phyloP scores from a whole-genome alignment of 2,797 vertebrate species.

The Scolopax rusticola region DNA sequence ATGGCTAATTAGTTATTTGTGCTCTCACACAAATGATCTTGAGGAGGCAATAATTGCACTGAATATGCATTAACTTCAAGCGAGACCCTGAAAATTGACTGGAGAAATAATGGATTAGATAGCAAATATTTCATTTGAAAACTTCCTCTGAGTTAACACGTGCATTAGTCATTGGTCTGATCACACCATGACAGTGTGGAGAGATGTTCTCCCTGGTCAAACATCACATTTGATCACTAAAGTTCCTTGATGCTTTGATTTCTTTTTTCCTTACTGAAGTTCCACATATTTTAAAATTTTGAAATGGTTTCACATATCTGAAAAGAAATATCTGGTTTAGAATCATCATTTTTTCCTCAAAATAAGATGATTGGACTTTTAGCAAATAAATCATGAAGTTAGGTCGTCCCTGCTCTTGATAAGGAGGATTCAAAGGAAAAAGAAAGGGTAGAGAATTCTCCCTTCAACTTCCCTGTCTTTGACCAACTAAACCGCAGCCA shows the following conservation, averaged over 20 bases:
- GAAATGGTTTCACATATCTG: rapidly evolving
- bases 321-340: background rate
- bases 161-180: background rate
- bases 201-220: background rate
- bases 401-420: too few species aligned
- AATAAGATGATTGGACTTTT: background rate
- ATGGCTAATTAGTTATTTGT: conserved; percentile 27
- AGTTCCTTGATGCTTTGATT: background rate
- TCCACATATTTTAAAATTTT: background rate
- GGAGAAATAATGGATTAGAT: background rate
- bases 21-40: background rate
- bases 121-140: background rate
- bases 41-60: background rate
- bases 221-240: background rate
- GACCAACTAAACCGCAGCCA: background rate
- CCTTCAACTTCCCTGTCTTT: background rate
- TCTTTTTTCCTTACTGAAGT: background rate
- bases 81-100: background rate
- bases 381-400: background rate
- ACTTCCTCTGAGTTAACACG: background rate
- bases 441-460: background rate
- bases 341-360: background rate
- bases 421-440: background rate
- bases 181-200: rapidly evolving
- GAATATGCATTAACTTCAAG: background rate